Conservation (phyloP, 92 coral and sea anemone species). For the Plumapathes pennacea region DNA sequence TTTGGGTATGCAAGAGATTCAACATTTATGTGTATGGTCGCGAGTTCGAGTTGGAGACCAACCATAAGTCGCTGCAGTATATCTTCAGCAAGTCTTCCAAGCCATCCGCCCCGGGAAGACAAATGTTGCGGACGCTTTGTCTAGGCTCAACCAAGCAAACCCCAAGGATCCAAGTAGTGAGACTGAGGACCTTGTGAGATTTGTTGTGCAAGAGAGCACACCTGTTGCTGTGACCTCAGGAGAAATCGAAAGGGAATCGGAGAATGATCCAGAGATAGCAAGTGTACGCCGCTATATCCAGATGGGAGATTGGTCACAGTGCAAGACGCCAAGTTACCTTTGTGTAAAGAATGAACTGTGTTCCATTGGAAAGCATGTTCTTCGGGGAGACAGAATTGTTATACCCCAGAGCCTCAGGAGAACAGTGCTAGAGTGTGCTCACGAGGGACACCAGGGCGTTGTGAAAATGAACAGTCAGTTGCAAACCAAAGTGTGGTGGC, state of each 20-base stretch:
- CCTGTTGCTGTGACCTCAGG: constrained; percentile 21
- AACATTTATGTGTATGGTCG: constrained; percentile 49
- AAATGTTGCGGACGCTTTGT: constrained; percentile 12
- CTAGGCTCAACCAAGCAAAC: constrained; percentile 26
- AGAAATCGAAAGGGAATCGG: constrained; percentile 32
- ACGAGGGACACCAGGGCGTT: constrained; percentile 45
- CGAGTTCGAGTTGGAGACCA: constrained; percentile 46
- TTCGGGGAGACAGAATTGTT: constrained; percentile 21
- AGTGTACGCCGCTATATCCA: constrained; percentile 22
- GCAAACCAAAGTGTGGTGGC: constrained; percentile 65
- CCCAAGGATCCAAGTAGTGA: constrained; percentile 33
- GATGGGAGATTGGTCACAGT: constrained; percentile 35
- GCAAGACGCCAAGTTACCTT: constrained; percentile 18
- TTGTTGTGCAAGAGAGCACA: constrained; percentile 5
- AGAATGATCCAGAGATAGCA: constrained; percentile 13
- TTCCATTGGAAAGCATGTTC: constrained; percentile 14
- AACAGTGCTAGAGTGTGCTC: constrained; percentile 16
- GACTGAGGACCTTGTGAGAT: constrained; percentile 20
- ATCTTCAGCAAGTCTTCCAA: constrained; percentile 24
- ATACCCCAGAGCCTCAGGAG: constrained; percentile 18
- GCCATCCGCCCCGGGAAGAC: constrained; percentile 9
- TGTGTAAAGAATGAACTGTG: constrained; percentile 38
- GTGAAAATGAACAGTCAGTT: constrained; percentile 34
- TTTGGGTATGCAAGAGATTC: constrained; percentile 47
- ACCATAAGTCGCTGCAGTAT: constrained; percentile 45